These are phyloP conservation scores for Pocillopora grandis DNA, from an alignment of 92 coral and sea anemone genomes.

Conservation along the genomic window DNA sequence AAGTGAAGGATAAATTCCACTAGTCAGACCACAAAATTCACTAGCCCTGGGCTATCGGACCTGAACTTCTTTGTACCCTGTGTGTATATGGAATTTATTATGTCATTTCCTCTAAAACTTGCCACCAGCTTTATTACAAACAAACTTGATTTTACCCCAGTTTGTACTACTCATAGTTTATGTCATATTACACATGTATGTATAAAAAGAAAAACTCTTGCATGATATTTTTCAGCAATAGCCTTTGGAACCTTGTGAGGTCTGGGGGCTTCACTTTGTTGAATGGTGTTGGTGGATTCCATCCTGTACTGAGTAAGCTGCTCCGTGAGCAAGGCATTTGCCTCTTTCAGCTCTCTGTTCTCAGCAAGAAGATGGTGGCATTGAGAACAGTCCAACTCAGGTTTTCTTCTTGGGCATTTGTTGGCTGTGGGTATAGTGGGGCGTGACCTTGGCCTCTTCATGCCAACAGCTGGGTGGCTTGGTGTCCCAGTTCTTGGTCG, in stretches of 20 bases:
- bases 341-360: conserved; percentile 19
- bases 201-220: conserved; percentile 10
- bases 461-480: conserved; percentile 7
- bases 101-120: no score
- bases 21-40: no score
- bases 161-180: no score
- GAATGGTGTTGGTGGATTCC: not conserved
- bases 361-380: conserved; percentile 24
- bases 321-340: conserved; percentile 29
- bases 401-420: conserved; percentile 30
- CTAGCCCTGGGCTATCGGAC: no score
- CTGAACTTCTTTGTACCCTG: no score
- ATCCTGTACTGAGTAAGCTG: conserved; percentile 24
- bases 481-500: not conserved
- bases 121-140: no score
- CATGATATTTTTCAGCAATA: conserved; percentile 44
- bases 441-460: conserved; percentile 32
- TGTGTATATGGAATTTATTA: no score
- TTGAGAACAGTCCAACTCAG: conserved; percentile 5
- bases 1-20: no score
- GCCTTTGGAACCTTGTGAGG: conserved; percentile 40
- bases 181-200: no score
- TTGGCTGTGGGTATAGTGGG: not conserved
- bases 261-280: conserved; percentile 21
- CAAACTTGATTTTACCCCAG: no score